phyloP scores from a whole-genome alignment of 2,113 vertebrate genomes.

The Callorhinus ursinus region DNA sequence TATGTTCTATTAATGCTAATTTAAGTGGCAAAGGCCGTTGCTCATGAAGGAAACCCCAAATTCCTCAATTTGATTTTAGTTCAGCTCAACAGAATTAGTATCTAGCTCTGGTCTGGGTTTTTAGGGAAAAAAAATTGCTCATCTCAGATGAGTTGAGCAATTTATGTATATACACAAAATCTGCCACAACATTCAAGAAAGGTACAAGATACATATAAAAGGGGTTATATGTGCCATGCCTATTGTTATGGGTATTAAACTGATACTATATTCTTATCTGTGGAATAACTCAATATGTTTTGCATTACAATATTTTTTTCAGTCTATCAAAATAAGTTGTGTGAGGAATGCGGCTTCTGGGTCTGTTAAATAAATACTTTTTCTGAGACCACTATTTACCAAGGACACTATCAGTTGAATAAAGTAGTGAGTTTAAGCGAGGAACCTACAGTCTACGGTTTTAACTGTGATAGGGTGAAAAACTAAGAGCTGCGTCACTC shows the following conservation, averaged over 20 bases:
- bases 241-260: not conserved
- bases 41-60: not conserved
- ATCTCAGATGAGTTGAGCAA: not conserved
- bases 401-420: not conserved
- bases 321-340: not conserved
- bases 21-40: not conserved
- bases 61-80: conserved; percentile 16
- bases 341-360: not conserved
- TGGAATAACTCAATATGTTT: not conserved
- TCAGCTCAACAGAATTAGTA: not conserved
- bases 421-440: not conserved
- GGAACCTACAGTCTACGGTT: not conserved
- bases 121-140: not conserved
- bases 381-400: not conserved
- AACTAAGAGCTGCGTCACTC: not conserved
- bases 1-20: not conserved
- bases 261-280: not conserved
- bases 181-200: not conserved
- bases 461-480: not conserved
- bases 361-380: not conserved
- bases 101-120: not conserved
- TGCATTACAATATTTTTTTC: not conserved
- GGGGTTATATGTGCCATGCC: not conserved
- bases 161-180: not conserved
- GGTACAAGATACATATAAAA: conserved; percentile 11